These are phyloP conservation scores for Dicaeum eximium DNA, from an alignment of 2,113 vertebrate species.

Conservation along the genomic window DNA sequence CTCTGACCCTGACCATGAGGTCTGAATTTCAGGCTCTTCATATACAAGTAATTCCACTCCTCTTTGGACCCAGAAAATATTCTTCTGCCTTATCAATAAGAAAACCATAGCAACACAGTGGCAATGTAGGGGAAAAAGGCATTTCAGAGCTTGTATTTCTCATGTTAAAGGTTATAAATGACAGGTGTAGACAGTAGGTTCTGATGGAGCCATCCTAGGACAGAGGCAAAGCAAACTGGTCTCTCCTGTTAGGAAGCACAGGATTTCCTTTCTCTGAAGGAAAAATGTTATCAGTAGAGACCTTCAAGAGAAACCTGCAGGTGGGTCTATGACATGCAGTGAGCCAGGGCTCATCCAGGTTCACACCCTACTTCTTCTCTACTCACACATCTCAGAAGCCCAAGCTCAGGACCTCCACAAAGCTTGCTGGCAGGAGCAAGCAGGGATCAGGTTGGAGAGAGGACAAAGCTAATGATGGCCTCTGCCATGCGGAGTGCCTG, in stretches of 20 bases:
- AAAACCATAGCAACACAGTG: background rate
- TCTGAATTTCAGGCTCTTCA: background rate
- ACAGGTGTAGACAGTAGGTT: background rate
- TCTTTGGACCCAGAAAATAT: background rate
- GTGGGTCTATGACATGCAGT: accelerated
- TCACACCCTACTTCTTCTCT: background rate
- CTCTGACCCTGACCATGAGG: background rate
- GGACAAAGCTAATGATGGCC: background rate
- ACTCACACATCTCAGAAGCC: background rate
- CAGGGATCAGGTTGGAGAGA: background rate
- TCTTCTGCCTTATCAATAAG: background rate
- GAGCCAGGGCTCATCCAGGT: background rate
- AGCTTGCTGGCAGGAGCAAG: background rate
- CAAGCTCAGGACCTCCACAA: background rate
- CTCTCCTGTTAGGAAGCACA: background rate
- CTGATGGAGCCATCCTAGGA: background rate
- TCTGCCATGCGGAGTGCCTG: background rate
- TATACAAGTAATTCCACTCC: background rate
- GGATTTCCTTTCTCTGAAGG: background rate
- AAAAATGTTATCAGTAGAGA: background rate
- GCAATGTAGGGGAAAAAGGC: accelerated
- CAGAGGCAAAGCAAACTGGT: background rate
- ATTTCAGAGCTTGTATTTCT: background rate
- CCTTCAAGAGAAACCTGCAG: background rate
- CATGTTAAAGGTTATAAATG: background rate